Base-by-base conservation (phyloP, 1,140 invertebrate genomes). In the Neodiprion pinetum region DNA sequence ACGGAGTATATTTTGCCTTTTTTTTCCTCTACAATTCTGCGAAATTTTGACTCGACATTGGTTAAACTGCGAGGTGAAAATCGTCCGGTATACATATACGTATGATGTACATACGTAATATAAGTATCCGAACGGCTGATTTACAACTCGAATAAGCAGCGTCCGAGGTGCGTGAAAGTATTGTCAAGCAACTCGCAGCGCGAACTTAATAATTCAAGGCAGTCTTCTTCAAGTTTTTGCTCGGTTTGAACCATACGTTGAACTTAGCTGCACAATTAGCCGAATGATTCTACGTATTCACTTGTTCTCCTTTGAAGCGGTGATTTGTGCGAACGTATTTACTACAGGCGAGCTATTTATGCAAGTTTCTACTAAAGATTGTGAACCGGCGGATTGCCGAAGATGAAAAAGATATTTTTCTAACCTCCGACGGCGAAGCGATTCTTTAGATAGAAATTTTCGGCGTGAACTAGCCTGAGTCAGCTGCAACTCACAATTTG, bases 211-310 rank as follows among this genome's bases (percentile, higher is more conserved):
- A 75, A 81, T 83, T 83, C 82, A 84, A 84, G 82, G 81, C 76
- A 80, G 80, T 84, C 81, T 79, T 83, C 81, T 82, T 83, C 69
- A n/a, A 75, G 77, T 83, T 84, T 83, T 84, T 84, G 77, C 75
- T 80, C 65, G 72, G 70, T 75, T 77, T 77, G 72, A 78, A 78
- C 71, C 71, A 77, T 68, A 61, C 76, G 76, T 77, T 61, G 53
- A 61, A 61, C 53, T 61, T 61, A 61, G 53, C 53, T 17, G 11
- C 53, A 17, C 53, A 17, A 61, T 61, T 61, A 61, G 53, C 53
- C 53, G n/a, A 61, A 17, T 61, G 11, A 61, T 61, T 14, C 53
- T 40, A 40, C 5, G 28, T 40, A 40, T 5, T 40, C 28, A 40
- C 28, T 5, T 40, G 28, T 40, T 40, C 1, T 40, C 5, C 28